These are phyloP conservation scores for Holothuria glaberrima DNA, from an alignment of 35 echinoderm and acorn worm species.

Conservation along the genomic window DNA sequence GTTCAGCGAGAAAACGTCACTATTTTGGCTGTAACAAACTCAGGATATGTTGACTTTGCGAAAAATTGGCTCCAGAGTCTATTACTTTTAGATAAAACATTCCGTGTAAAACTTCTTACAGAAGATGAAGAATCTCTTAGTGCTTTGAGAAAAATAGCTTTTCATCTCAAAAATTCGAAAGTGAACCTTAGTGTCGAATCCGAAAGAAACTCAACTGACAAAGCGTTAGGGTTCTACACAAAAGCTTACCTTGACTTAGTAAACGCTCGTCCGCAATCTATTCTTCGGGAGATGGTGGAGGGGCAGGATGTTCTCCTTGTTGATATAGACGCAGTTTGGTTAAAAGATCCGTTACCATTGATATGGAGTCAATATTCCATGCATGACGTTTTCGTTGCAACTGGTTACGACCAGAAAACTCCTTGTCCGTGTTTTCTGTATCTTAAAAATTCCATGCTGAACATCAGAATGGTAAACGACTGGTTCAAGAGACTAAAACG, in stretches of 20 bases:
- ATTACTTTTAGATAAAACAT: not conserved
- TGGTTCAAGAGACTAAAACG: slow-evolving; percentile 35
- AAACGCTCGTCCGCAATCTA: not conserved
- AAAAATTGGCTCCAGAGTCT: slow-evolving; percentile 31
- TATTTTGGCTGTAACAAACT: too few relatives aligned
- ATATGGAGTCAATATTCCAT: slow-evolving; percentile 11
- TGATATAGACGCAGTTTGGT: slow-evolving; percentile 62
- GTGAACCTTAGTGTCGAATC: not conserved
- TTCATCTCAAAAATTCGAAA: not conserved
- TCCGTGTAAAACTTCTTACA: not conserved
- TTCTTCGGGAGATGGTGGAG: not conserved
- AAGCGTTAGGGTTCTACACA: not conserved
- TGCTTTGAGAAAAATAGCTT: not conserved
- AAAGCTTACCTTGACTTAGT: slow-evolving; percentile 18
- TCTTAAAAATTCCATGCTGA: slow-evolving; percentile 24
- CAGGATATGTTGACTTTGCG: slow-evolving; percentile 19
- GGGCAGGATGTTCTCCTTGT: slow-evolving; percentile 47
- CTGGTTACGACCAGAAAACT: slow-evolving; percentile 42
- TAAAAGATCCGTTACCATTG: slow-evolving; percentile 64
- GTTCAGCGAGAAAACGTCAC: too few relatives aligned
- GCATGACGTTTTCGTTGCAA: slow-evolving; percentile 58
- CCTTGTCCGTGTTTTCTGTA: slow-evolving; percentile 68
- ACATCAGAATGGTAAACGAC: slow-evolving; percentile 30
- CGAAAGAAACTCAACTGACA: not conserved
- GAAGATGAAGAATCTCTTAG: not conserved